Conservation (phyloP, 2,797 vertebrate genomes). For the Anguilla marmorata region DNA sequence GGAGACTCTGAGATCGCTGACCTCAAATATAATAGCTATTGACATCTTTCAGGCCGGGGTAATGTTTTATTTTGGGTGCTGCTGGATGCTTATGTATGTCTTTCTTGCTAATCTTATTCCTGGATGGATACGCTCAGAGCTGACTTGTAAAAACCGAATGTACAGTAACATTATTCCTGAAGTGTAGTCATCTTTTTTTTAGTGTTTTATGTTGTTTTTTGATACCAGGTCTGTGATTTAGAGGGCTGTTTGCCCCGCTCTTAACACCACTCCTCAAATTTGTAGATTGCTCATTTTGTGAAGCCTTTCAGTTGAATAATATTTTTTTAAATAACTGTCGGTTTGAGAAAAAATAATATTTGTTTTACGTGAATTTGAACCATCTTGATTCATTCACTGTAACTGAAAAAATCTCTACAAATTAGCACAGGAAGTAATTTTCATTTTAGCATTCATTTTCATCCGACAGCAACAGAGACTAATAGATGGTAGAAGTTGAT, state of each 20-base stretch:
- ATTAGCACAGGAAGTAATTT: not conserved
- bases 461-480: not conserved
- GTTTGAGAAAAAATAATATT: not conserved
- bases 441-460: not conserved
- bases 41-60: not conserved
- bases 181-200: not conserved
- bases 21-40: not conserved
- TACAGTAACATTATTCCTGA: not conserved
- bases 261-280: too few species aligned
- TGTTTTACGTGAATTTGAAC: not conserved
- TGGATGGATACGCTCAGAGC: not conserved
- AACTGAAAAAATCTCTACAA: not conserved
- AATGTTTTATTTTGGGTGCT: not conserved
- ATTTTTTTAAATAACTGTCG: not conserved
- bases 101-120: not conserved
- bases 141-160: too few species aligned
- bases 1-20: not conserved
- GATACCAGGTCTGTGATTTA: not conserved
- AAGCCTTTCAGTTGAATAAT: not conserved
- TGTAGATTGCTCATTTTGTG: not conserved
- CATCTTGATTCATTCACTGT: not conserved
- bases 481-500: not conserved
- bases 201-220: not conserved
- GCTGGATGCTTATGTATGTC: not conserved
- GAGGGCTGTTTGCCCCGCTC: too few species aligned